Base-by-base conservation (phyloP, 1,140 invertebrate genomes). In the Neodiprion virginianus region DNA sequence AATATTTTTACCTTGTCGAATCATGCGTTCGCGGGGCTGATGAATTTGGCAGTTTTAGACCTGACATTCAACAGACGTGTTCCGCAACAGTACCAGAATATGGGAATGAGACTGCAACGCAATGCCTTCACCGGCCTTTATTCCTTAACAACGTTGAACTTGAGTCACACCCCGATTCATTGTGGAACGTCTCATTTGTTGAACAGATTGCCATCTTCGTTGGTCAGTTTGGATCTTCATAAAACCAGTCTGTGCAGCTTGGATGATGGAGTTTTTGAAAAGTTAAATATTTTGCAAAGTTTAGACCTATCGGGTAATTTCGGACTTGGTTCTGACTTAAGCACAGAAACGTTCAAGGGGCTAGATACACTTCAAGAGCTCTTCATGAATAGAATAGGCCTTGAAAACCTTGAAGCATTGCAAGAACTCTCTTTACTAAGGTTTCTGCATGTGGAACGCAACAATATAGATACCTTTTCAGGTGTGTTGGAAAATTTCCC, bases 231-330 rank as follows among this genome's bases (percentile, higher is more conserved):
- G 0, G 91, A 90, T 7, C 69, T 92, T 7, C 91, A 90, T 73
- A 84, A 89, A n/a, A 86, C 88, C 0, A 81, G 80, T 1, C 79
- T 91, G 40, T 81, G 80, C 0, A 80, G 77, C 76, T 69, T 90
- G 14, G 77, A 78, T 50, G 79, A 83, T 47, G 72, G 77, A 1
- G 73, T 87, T 3, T 90, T 91, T 23, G 79, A 76, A 8, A 83
- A 85, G 3, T 65, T 76, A n/a, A 89, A 88, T 3, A 76, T 79
- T 0, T 50, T 92, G 0, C 85, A 84, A 74, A 86, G 85, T 10
- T 80, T 92, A 3, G 90, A 92, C 75, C 67, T 92, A 23, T 91
- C 90, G 1, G 88, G 89, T 0, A 91, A 91, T 77, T 77, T 79
- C 0, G 79, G 79, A 40, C 72, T 90, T 0, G 81, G 80, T 1